phyloP scores from a whole-genome alignment of 2,797 vertebrate genomes.

The Danio choprae region DNA sequence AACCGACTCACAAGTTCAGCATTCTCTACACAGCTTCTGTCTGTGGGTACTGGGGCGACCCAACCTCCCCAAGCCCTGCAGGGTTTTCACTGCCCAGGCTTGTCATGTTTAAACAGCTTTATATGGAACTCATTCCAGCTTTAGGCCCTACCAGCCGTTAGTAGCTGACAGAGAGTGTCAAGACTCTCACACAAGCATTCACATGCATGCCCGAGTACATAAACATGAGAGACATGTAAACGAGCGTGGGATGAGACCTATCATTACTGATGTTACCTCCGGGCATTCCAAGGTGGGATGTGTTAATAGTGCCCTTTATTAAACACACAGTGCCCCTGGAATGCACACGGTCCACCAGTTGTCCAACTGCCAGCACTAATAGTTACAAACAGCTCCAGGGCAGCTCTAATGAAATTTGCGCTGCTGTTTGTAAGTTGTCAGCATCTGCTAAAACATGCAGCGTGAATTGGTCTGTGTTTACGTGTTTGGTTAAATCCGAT shows the following conservation, averaged over 20 bases:
- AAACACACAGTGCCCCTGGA: slow-evolving; percentile 2
- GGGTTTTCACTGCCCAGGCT: slow-evolving; percentile 29
- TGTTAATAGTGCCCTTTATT: slow-evolving; percentile 53
- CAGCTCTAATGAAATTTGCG: slow-evolving; percentile 73
- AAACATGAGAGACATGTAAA: slow-evolving; percentile 26
- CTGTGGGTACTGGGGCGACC: slow-evolving; percentile 4
- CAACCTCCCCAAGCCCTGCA: slow-evolving; percentile 19
- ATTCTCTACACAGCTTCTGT: slow-evolving; percentile 11
- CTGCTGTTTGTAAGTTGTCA: slow-evolving; percentile 71
- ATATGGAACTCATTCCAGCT: slow-evolving; percentile 12
- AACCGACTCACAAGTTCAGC: neutral
- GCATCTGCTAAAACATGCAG: slow-evolving; percentile 39
- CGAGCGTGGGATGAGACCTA: slow-evolving; percentile 15
- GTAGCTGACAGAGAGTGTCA: neutral
- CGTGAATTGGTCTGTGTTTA: neutral
- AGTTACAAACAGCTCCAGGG: slow-evolving; percentile 71
- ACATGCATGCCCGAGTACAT: slow-evolving; percentile 24
- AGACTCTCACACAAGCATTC: slow-evolving; percentile 27
- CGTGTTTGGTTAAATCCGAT: slow-evolving; percentile 6
- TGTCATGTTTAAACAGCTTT: slow-evolving; percentile 36
- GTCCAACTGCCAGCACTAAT: slow-evolving; percentile 27
- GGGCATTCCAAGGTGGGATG: slow-evolving; percentile 43
- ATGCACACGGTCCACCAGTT: slow-evolving; percentile 32
- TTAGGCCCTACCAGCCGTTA: slow-evolving; percentile 8
- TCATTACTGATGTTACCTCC: slow-evolving; percentile 39